phyloP scores from a whole-genome alignment of 2,113 vertebrate species.

The Mirza zaza region DNA sequence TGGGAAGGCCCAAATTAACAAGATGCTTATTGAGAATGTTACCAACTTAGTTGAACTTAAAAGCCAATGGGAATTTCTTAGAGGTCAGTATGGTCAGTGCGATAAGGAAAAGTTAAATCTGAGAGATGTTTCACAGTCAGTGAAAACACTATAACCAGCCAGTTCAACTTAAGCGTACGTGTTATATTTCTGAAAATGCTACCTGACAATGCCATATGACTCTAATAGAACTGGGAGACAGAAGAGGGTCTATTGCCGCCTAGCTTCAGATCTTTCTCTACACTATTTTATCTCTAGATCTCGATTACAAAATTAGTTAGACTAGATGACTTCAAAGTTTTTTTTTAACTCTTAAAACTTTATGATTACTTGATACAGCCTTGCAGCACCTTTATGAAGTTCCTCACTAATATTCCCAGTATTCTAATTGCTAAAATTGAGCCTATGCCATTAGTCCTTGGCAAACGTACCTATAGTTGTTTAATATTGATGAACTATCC shows the following conservation, averaged over 20 bases:
- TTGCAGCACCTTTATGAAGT: not conserved
- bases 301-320: conserved; percentile 40
- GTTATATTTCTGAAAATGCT: conserved; percentile 11
- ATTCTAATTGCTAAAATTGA: conserved; percentile 15
- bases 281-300: conserved; percentile 22
- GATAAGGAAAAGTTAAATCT: conserved; percentile 42
- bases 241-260: not conserved
- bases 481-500: conserved; percentile 15
- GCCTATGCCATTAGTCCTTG: not conserved
- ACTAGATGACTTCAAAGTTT: conserved; percentile 8
- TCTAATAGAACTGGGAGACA: not conserved
- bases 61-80: not conserved
- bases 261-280: not conserved
- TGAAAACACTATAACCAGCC: not conserved
- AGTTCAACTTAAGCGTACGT: not conserved
- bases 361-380: not conserved
- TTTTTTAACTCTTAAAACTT: not conserved
- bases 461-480: conserved; percentile 24
- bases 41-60: conserved; percentile 28
- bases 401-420: not conserved
- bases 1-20: not conserved
- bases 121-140: conserved; percentile 36
- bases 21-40: too few relatives aligned
- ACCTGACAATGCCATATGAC: not conserved
- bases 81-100: not conserved